phyloP scores from a whole-genome alignment of 2,888 invertebrate species.

The Balanococcus diminutus region DNA sequence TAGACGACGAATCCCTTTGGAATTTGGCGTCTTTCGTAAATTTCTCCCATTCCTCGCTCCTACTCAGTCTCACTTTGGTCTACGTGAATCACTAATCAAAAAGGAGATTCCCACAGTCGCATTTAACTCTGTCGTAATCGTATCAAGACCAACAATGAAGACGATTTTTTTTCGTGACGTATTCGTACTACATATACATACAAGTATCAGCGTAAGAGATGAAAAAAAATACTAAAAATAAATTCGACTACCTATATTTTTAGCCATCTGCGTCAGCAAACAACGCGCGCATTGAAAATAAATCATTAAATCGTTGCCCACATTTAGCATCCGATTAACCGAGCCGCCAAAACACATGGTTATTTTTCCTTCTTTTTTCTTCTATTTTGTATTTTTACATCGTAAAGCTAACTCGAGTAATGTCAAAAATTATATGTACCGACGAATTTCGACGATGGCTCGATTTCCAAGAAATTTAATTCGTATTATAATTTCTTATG shows the following conservation, averaged over 20 bases:
- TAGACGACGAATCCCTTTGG: not conserved
- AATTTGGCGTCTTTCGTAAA: slow-evolving; percentile 1
- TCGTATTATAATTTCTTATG: not conserved
- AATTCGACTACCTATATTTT: slow-evolving; percentile 39
- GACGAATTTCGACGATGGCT: not conserved
- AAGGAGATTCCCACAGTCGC: slow-evolving; percentile 19
- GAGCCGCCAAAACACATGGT: slow-evolving; percentile 6
- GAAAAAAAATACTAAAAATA: slow-evolving; percentile 31
- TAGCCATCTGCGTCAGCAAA: slow-evolving; percentile 31
- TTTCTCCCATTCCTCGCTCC: not conserved
- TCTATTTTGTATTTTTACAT: not conserved
- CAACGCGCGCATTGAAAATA: slow-evolving; percentile 37
- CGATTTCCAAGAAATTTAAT: not conserved
- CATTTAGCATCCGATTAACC: slow-evolving; percentile 12
- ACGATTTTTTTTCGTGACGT: not conserved
- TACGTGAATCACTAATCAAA: not conserved
- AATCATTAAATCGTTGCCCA: slow-evolving; percentile 29
- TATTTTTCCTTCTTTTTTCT: not conserved
- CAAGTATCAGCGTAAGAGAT: not conserved
- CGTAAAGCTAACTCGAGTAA: not conserved
- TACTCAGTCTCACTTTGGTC: not conserved
- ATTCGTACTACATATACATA: not conserved
- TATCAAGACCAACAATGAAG: not conserved
- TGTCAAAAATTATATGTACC: not conserved
- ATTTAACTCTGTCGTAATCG: not conserved